These are phyloP conservation scores for Lagothrix lagotricha DNA, from an alignment of 2,797 vertebrate genomes.

Conservation along the genomic window DNA sequence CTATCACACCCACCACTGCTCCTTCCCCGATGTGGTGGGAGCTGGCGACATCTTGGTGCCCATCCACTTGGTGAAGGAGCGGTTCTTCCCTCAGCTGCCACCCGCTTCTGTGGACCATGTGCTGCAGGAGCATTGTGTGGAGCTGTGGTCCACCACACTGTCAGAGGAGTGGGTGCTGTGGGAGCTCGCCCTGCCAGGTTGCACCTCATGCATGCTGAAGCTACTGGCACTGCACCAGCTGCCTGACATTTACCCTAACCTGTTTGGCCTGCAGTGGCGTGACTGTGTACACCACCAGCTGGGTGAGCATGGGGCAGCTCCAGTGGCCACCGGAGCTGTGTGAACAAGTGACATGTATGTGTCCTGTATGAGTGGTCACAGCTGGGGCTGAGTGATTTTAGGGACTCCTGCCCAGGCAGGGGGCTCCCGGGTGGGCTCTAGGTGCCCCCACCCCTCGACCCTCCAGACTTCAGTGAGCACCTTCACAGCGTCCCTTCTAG, in stretches of 20 bases:
- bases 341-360: slow-evolving; percentile 89
- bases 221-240: slow-evolving; percentile 95
- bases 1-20: slow-evolving; percentile 85
- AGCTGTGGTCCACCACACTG: slow-evolving; percentile 95
- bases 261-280: slow-evolving; percentile 93
- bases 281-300: slow-evolving; percentile 90
- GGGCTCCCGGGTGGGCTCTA: not conserved
- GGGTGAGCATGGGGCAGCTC: slow-evolving; percentile 87
- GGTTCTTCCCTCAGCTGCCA: slow-evolving; percentile 91
- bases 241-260: slow-evolving; percentile 92
- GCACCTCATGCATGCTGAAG: slow-evolving; percentile 93
- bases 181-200: slow-evolving; percentile 91
- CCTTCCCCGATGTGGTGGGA: slow-evolving; percentile 94
- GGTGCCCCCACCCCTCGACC: not conserved
- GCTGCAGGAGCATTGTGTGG: slow-evolving; percentile 94
- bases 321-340: slow-evolving; percentile 55
- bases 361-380: slow-evolving; percentile 81
- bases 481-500: not conserved
- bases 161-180: slow-evolving; percentile 94
- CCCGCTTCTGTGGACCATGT: slow-evolving; percentile 91
- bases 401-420: not conserved
- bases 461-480: not conserved
- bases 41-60: slow-evolving; percentile 94
- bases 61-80: slow-evolving; percentile 96
- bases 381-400: slow-evolving; percentile 77